These are phyloP conservation scores for Cynoglossus semilaevis DNA, from an alignment of 2,113 vertebrate species.

Conservation along the genomic window DNA sequence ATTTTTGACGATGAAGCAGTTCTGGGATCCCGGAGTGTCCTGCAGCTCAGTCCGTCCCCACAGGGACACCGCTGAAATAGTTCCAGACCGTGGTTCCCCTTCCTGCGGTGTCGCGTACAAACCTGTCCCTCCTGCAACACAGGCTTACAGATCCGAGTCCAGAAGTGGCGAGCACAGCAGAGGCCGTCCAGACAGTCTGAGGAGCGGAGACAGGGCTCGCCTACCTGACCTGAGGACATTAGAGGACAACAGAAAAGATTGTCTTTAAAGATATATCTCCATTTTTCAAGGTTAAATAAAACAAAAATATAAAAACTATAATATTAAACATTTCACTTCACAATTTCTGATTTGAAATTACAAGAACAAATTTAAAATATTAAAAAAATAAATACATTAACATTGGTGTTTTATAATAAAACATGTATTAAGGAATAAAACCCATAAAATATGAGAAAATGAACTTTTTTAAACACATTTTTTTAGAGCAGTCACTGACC, in stretches of 20 bases:
- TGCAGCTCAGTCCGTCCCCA: constrained; percentile 80
- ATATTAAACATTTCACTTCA: too few species aligned
- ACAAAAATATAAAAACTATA: too few species aligned
- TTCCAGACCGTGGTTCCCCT: constrained; percentile 83
- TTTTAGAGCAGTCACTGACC: constrained; percentile 55
- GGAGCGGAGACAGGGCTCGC: constrained; percentile 84
- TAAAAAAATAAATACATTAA: too few species aligned
- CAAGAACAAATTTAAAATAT: too few species aligned
- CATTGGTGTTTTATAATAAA: too few species aligned
- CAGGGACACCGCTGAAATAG: constrained; percentile 94
- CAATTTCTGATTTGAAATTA: too few species aligned
- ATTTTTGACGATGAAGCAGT: background rate
- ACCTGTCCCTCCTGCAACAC: constrained; percentile 88
- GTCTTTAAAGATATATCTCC: too few species aligned
- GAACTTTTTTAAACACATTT: too few species aligned
- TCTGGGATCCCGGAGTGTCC: constrained; percentile 64
- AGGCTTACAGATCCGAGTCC: constrained; percentile 93
- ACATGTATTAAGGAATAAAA: too few species aligned
- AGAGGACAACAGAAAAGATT: too few species aligned
- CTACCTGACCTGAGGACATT: constrained; percentile 78
- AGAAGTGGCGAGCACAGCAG: constrained; percentile 94
- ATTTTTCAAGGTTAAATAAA: too few species aligned
- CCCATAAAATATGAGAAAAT: too few species aligned
- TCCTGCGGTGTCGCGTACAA: constrained; percentile 86
- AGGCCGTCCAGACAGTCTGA: constrained; percentile 81